A percentile compares a stretch with the other conserved stretches of the same genome.
phyloP scores from a whole-genome alignment of 2,797 vertebrate species.

The Anguilla megastoma region DNA sequence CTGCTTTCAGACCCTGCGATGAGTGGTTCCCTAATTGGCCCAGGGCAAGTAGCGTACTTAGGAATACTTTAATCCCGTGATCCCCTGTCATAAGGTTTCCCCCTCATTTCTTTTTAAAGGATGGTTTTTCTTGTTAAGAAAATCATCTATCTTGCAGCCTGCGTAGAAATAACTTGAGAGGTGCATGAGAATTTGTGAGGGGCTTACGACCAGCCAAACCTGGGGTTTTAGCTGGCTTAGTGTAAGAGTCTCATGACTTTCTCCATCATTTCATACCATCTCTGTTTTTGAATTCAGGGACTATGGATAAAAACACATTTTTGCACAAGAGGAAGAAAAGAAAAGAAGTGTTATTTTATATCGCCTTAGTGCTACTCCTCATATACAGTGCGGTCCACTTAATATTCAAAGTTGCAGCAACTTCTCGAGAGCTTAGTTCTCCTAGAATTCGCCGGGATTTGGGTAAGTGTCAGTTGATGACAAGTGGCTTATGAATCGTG shows the following conservation, averaged over 20 bases:
- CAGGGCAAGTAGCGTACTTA: slow-evolving; percentile 44
- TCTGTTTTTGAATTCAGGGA: slow-evolving; percentile 29
- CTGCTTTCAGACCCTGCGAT: not conserved
- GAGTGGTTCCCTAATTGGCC: slow-evolving; percentile 10
- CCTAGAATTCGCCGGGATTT: slow-evolving; percentile 64
- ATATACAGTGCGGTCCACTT: slow-evolving; percentile 66
- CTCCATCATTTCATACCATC: slow-evolving; percentile 36
- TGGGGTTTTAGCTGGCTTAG: slow-evolving; percentile 4
- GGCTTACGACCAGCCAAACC: not conserved
- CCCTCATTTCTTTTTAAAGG: not conserved
- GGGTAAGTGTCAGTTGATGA: slow-evolving; percentile 61
- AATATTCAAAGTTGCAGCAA: slow-evolving; percentile 56
- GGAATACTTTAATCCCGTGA: slow-evolving; percentile 72
- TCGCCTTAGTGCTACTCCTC: slow-evolving; percentile 67
- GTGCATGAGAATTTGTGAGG: not conserved
- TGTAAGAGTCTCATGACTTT: slow-evolving; percentile 45
- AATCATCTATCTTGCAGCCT: slow-evolving; percentile 48
- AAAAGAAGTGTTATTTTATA: slow-evolving; percentile 67
- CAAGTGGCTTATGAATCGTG: not conserved
- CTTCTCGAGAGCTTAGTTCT: slow-evolving; percentile 39
- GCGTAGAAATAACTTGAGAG: slow-evolving; percentile 36
- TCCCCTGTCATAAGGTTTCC: slow-evolving; percentile 27
- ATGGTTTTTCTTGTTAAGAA: not conserved
- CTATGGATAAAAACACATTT: slow-evolving; percentile 48
- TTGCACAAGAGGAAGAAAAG: slow-evolving; percentile 58